phyloP scores from a whole-genome alignment of 2,888 invertebrate species.

The Leptarthrus brevirostris region DNA sequence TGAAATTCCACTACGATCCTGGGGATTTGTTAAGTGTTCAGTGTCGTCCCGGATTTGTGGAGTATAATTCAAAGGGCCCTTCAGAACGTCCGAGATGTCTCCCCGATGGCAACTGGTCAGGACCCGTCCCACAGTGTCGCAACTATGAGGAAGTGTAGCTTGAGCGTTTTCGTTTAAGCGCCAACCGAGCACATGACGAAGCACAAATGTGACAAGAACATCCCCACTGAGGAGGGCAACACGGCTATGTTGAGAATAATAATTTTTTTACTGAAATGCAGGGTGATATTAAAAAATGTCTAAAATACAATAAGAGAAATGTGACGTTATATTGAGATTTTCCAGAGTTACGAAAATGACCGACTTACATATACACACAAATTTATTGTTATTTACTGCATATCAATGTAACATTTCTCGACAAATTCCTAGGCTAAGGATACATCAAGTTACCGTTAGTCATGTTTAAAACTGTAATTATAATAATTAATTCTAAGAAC shows the following conservation, averaged over 20 bases:
- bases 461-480: slow-evolving; percentile 39
- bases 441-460: slow-evolving; percentile 41
- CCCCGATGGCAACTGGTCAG: slow-evolving; percentile 77
- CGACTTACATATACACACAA: slow-evolving; percentile 4
- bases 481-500: not conserved
- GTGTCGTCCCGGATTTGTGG: slow-evolving; percentile 75
- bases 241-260: slow-evolving; percentile 25
- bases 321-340: not conserved
- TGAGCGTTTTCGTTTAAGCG: slow-evolving; percentile 30
- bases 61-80: slow-evolving; percentile 67
- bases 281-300: slow-evolving; percentile 52
- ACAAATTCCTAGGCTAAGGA: slow-evolving; percentile 18
- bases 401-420: slow-evolving; percentile 47
- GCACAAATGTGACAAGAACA: slow-evolving; percentile 20
- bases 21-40: slow-evolving; percentile 78
- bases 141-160: slow-evolving; percentile 73
- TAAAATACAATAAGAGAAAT: slow-evolving; percentile 40
- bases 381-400: slow-evolving; percentile 44
- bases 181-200: slow-evolving; percentile 38
- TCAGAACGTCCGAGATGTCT: slow-evolving; percentile 74
- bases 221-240: not conserved
- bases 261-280: slow-evolving; percentile 46
- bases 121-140: slow-evolving; percentile 75
- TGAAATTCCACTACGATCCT: slow-evolving; percentile 80
- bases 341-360: not conserved